Evolutionary conservation across 1,140 invertebrate genomes (phyloP), one percentile per base, ranked within the genome.

Genomic region (Charaxes varanes): DNA sequence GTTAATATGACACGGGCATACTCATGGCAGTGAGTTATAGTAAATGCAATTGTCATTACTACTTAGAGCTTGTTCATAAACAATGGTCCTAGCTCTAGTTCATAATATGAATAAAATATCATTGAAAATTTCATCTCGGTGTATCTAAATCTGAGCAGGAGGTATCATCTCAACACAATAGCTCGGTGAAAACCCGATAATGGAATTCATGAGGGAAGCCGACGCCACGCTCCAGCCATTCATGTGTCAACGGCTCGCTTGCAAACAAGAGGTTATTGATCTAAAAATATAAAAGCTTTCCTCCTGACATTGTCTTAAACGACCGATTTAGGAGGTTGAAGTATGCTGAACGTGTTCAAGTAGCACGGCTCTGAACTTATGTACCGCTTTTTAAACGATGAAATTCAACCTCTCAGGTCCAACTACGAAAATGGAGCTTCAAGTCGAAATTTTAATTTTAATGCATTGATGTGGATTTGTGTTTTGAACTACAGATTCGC

Each of bases 181-280:
- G 43, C 33, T 40, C 24, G 28, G 27, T 41, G 43, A 41, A 40
- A 49, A 52, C 26, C 22, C 53, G 43, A 56, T 56, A 51, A 56
- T 56, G 43, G 43, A 35, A 45, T 54, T 54, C 46, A 54, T 28
- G 40, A 40, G 45, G 30, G 37, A 52, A 45, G 45, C 48, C 41
- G 37, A 41, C 34, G 32, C 41, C 41, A 40, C 40, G 41, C 35
- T 53, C 38, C 35, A 40, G 41, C 47, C 48, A 52, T 44, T 52
- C 48, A 41, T 52, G 55, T 73, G 67, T 70, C 69, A 73, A 59
- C 62, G 53, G 44, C 53, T 65, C 46, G 49, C 56, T 52, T 59
- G 47, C 43, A 37, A 62, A 64, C 54, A 43, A 65, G 64, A 49
- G 71, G 70, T 70, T 72, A 78, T 78, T 69, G 69, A 70, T 78